These are phyloP conservation scores for Phaedon cochleariae DNA, from an alignment of 2,888 invertebrate genomes.

Conservation along the genomic window DNA sequence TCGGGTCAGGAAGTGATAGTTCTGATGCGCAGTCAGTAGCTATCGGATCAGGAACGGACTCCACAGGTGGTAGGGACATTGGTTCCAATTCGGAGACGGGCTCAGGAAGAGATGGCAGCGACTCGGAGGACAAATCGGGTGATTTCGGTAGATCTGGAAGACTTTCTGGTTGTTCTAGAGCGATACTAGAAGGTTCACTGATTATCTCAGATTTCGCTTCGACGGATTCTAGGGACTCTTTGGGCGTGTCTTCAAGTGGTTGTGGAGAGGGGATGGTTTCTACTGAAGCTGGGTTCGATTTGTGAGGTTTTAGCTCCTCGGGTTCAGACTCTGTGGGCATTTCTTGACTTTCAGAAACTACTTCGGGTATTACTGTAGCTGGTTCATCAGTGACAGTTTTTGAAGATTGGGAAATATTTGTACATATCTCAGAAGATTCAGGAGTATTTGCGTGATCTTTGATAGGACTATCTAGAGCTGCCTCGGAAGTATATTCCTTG, in stretches of 20 bases:
- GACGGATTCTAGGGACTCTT: neutral
- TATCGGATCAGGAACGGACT: constrained; percentile 59
- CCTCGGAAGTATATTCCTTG: neutral
- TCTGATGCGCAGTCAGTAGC: constrained; percentile 48
- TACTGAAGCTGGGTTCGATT: neutral
- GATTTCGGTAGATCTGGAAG: constrained; percentile 29
- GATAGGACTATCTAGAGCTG: neutral
- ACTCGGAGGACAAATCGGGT: constrained; percentile 60
- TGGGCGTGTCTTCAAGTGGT: neutral
- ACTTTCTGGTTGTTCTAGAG: constrained; percentile 3
- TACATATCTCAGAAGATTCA: too few species aligned
- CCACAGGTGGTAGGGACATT: constrained; percentile 61
- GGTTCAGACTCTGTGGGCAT: neutral
- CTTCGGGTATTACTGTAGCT: neutral
- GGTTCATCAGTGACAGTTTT: neutral
- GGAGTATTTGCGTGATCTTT: too few species aligned
- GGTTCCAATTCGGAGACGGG: constrained; percentile 58
- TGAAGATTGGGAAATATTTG: too few species aligned
- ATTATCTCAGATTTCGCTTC: too few species aligned
- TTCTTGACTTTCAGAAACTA: neutral
- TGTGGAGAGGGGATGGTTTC: neutral
- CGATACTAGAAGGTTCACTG: neutral
- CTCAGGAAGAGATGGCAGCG: constrained; percentile 58
- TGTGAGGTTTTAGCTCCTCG: neutral
- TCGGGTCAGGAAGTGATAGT: constrained; percentile 60